Percentiles rank a stretch among this genome's conserved stretches.
phyloP scores from a whole-genome alignment of 1,140 invertebrate genomes.

The Dinoponera quadriceps region DNA sequence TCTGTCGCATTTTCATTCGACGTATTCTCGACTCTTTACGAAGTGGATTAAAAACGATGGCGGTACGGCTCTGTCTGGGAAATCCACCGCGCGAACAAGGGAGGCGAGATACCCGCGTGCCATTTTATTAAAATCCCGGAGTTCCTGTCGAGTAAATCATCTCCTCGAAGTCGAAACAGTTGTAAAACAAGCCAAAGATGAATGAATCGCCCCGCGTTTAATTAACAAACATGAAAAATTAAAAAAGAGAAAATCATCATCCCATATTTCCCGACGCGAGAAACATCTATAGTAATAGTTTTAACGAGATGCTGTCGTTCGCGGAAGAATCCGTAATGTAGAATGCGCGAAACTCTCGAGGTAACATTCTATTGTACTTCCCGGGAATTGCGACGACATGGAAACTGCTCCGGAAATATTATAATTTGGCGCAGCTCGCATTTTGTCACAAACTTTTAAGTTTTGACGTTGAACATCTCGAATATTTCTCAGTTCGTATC shows the following conservation, averaged over 20 bases:
- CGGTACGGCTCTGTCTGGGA: neutral
- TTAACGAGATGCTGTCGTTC: too few species aligned
- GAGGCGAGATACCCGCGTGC: conserved; percentile 13
- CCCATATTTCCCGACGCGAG: too few species aligned
- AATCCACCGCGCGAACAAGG: neutral
- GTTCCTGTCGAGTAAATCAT: conserved; percentile 56
- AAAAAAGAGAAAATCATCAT: conserved; percentile 12
- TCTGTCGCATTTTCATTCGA: conserved; percentile 22
- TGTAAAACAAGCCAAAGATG: conserved; percentile 41
- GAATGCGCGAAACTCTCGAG: too few species aligned
- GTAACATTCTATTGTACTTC: too few species aligned
- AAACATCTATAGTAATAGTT: too few species aligned
- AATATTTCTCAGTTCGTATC: neutral
- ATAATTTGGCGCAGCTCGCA: neutral
- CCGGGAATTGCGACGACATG: too few species aligned
- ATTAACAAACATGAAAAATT: conserved; percentile 43
- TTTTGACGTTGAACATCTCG: neutral
- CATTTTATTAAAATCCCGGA: conserved; percentile 65
- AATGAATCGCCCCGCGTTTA: conserved; percentile 19
- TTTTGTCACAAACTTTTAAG: neutral
- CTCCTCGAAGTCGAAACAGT: conserved; percentile 50
- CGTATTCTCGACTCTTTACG: neutral
- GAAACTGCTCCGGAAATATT: neutral
- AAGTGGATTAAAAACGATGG: conserved; percentile 50
- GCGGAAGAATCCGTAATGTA: too few species aligned